Evolutionary conservation across 2,888 invertebrate genomes (phyloP), one percentile per base, ranked within the genome.

Genomic region (Tricholauxania praeusta): DNA sequence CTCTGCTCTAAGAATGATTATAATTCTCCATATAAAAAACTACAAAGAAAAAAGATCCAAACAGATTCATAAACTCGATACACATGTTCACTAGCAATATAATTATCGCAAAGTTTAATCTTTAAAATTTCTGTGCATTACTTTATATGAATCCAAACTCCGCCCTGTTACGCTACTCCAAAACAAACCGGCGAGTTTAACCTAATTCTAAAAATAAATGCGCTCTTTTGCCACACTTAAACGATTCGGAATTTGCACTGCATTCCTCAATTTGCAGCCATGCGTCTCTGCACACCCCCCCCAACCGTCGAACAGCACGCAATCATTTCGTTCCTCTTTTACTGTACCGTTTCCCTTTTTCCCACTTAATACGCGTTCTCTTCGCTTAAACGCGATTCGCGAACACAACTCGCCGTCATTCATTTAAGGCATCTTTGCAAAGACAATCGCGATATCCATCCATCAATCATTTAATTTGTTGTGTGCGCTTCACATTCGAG

Each of bases 381-480:
- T n/a, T 28, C 22, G 32, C 28, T 60, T 32, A 28, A 32, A 14
- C 22, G 28, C 60, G 22, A 22, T 39, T 12, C 15, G 32, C 60
- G 15, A 15, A 7, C 15, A 15, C 28, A 10, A 32, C 60, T 12
- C 60, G 32, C 60, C 60, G n/a, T 39, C 39, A 39, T 39, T 39
- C 39, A 39, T 39, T 39, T 39, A 10, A 39, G 10, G 39, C 39
- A 39, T 39, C 39, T 39, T 39, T 39, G 8, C 39, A 39, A 39
- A 39, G 39, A 39, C 39, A 39, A 39, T 39, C 39, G 39, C 39
- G 39, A 28, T 51, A 19, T 69, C 69, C 8, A 17, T 28, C 51
- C 60, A 59, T 69, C 69, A 69, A 60, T 69, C 60, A 69, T 69
- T 60, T 60, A 32, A 60, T 69, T 59, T 51, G 48, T 32, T 63